Conservation (phyloP, 2,888 invertebrate species). For the Athetis lepigone region DNA sequence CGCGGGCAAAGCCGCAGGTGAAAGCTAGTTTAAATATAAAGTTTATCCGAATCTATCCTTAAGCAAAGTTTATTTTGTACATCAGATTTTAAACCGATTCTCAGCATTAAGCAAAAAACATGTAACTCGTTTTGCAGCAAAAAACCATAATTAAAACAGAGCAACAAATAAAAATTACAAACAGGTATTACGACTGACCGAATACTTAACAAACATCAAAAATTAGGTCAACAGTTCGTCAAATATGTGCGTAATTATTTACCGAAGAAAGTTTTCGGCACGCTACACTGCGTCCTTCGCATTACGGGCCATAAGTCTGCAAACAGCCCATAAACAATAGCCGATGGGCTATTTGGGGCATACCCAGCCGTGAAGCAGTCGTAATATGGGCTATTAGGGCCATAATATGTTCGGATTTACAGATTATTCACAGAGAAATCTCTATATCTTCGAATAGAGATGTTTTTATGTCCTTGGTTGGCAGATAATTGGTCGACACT, state of each 20-base stretch:
- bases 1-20: too few relatives aligned
- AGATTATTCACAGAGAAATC: conserved; percentile 33
- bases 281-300: conserved; percentile 46
- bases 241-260: conserved; percentile 50
- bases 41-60: too few relatives aligned
- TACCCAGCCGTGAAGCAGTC: conserved; percentile 62
- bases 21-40: too few relatives aligned
- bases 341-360: conserved; percentile 67
- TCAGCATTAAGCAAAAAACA: not conserved
- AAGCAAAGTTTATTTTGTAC: too few relatives aligned
- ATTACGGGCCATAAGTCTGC: conserved; percentile 43
- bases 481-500: too few relatives aligned
- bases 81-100: not conserved
- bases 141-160: conserved; percentile 12
- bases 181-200: conserved; percentile 6
- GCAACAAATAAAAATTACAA: conserved; percentile 26
- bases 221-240: conserved; percentile 38
- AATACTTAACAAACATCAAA: conserved; percentile 10
- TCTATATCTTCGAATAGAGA: too few relatives aligned
- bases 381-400: conserved; percentile 65
- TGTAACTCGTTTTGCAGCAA: not conserved
- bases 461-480: too few relatives aligned
- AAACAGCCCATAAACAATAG: conserved; percentile 66
- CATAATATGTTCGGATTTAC: conserved; percentile 42
- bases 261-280: conserved; percentile 42